Conservation (phyloP, 23 tunicate genomes). For the Aplidium turbinatum region DNA sequence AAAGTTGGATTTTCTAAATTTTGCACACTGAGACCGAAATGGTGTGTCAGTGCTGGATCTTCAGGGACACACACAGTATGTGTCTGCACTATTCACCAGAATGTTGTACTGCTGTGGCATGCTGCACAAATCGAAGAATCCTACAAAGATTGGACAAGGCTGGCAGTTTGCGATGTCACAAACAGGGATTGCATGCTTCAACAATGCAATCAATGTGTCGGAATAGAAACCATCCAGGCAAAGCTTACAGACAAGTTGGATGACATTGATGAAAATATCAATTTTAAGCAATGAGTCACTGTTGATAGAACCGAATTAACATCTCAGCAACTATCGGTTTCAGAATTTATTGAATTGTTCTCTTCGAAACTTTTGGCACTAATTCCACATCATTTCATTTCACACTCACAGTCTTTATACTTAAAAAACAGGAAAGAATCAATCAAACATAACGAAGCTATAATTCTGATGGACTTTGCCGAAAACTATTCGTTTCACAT, state of each 20-base stretch:
- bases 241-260: not conserved
- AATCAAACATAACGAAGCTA: no score
- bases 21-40: conserved; percentile 9
- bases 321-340: not conserved
- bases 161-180: conserved; percentile 3
- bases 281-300: no score
- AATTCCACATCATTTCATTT: no score
- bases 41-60: conserved; percentile 25
- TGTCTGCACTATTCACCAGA: conserved; percentile 1
- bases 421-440: no score
- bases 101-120: conserved; percentile 8
- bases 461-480: not conserved
- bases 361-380: no score
- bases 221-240: not conserved
- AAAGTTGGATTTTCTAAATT: conserved; percentile 15
- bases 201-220: conserved; percentile 1
- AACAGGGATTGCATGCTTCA: conserved; percentile 12
- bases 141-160: not conserved
- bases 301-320: not conserved
- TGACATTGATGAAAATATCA: no score
- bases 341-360: not conserved
- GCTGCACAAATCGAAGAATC: conserved; percentile 18
- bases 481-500: conserved; percentile 2
- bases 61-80: conserved; percentile 35
- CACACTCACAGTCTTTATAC: no score